These are phyloP conservation scores for Caradrina kadenii DNA, from an alignment of 2,888 invertebrate species.

Conservation along the genomic window DNA sequence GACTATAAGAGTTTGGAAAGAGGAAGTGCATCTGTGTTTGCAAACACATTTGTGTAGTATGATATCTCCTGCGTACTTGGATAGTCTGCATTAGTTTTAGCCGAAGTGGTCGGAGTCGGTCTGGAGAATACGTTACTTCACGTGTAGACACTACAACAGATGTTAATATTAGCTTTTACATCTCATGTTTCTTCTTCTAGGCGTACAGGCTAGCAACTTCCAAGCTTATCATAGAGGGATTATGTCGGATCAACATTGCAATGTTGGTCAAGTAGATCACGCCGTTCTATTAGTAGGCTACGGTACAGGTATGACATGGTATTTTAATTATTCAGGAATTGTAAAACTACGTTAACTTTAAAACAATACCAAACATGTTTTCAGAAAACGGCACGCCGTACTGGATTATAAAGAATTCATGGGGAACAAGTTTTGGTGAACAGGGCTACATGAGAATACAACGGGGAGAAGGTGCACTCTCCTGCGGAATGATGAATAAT, in stretches of 20 bases:
- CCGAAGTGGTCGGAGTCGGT: too few relatives aligned
- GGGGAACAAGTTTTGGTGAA: conserved; percentile 93
- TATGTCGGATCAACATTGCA: not conserved
- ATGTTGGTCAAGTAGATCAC: conserved; percentile 1
- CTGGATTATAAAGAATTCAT: conserved; percentile 91
- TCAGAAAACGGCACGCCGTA: conserved; percentile 46
- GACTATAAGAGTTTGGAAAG: too few relatives aligned
- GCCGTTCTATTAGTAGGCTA: conserved; percentile 54
- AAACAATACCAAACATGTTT: conserved; percentile 5
- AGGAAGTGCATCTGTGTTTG: too few relatives aligned
- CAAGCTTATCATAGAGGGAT: conserved; percentile 5
- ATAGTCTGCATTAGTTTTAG: too few relatives aligned
- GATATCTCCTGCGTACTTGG: too few relatives aligned
- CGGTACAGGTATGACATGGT: conserved; percentile 40
- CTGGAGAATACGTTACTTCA: too few relatives aligned
- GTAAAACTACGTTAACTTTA: too few relatives aligned
- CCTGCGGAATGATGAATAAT: conserved; percentile 51
- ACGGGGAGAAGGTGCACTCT: conserved; percentile 92
- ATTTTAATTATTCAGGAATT: too few relatives aligned
- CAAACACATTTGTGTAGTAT: too few relatives aligned
- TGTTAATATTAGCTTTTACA: not conserved
- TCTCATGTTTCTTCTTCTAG: conserved; percentile 17
- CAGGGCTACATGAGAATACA: conserved; percentile 95
- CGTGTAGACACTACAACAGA: not conserved
- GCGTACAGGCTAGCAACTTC: not conserved